These are phyloP conservation scores for Astreopora myriophthalma DNA, from an alignment of 64 coral and sea anemone genomes.

Conservation along the genomic window DNA sequence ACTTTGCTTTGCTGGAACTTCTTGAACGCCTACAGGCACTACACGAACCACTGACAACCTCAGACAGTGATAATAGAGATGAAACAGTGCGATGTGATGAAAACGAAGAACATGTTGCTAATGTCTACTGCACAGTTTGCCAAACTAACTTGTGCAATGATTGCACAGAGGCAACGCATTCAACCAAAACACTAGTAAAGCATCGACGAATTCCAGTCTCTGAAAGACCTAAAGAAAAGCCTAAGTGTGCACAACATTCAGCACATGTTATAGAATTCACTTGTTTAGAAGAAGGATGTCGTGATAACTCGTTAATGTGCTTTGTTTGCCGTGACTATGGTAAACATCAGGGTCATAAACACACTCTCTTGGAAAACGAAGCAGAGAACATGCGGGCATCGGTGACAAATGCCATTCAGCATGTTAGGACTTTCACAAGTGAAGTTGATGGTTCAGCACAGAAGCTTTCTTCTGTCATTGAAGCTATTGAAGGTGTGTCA, in stretches of 20 bases:
- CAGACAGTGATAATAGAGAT: slow-evolving; percentile 67
- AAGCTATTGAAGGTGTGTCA: slow-evolving; percentile 98
- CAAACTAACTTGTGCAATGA: slow-evolving; percentile 75
- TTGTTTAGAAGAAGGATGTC: slow-evolving; percentile 90
- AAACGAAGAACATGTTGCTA: slow-evolving; percentile 91
- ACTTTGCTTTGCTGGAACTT: slow-evolving; percentile 91
- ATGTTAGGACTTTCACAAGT: slow-evolving; percentile 87
- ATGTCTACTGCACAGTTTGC: slow-evolving; percentile 87
- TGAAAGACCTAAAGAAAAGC: slow-evolving; percentile 93
- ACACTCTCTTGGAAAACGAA: slow-evolving; percentile 89
- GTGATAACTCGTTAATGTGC: slow-evolving; percentile 93
- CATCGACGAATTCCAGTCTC: slow-evolving; percentile 93
- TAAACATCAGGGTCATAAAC: slow-evolving; percentile 96
- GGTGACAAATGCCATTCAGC: slow-evolving; percentile 95
- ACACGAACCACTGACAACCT: slow-evolving; percentile 50
- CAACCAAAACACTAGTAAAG: slow-evolving; percentile 92
- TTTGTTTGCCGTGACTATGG: slow-evolving; percentile 98
- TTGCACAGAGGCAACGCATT: slow-evolving; percentile 88
- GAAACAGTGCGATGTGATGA: slow-evolving; percentile 92
- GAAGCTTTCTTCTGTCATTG: slow-evolving; percentile 89
- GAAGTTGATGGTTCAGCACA: slow-evolving; percentile 85
- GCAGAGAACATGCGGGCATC: slow-evolving; percentile 90
- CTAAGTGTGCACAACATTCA: slow-evolving; percentile 87
- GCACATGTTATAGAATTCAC: slow-evolving; percentile 96
- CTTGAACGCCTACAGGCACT: slow-evolving; percentile 81